Evolutionary conservation across 2,797 vertebrate genomes (phyloP).

Genomic region (Gadopsis marmoratus): DNA sequence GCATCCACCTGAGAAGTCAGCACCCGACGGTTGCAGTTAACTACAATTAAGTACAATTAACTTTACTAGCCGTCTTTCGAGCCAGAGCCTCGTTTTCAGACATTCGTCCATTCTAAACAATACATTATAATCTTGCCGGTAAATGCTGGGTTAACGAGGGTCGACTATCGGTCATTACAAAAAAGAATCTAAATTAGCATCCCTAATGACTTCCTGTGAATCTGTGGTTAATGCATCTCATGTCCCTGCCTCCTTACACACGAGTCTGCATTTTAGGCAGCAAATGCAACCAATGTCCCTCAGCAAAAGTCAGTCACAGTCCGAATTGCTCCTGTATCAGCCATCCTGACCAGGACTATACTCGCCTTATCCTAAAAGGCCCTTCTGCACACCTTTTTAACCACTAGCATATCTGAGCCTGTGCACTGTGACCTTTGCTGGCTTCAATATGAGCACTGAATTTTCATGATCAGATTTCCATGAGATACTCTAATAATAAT

Average conservation of each 20-base stretch:
- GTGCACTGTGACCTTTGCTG: slow-evolving; percentile 47
- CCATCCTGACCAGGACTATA: slow-evolving; percentile 33
- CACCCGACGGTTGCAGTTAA: no score
- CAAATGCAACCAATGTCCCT: slow-evolving; percentile 9
- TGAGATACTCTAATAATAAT: slow-evolving; percentile 21
- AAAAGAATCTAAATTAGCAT: no score
- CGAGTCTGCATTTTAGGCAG: slow-evolving; percentile 4
- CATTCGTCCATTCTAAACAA: no score
- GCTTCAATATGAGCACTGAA: slow-evolving; percentile 59
- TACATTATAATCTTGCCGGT: no score
- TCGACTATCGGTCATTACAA: no score
- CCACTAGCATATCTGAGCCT: slow-evolving; percentile 52
- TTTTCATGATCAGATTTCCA: slow-evolving; percentile 57
- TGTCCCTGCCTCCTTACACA: neutral
- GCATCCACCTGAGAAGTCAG: no score
- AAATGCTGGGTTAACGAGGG: no score
- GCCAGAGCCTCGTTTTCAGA: no score
- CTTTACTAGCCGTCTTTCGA: no score
- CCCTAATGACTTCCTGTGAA: neutral
- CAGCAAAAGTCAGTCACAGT: slow-evolving; percentile 21
- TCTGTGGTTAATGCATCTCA: neutral
- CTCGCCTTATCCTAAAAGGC: slow-evolving; percentile 53
- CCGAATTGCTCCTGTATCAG: slow-evolving; percentile 22
- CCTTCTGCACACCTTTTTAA: slow-evolving; percentile 53
- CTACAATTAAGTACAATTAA: no score